Conservation (phyloP, 1,140 invertebrate genomes). For the Dryas iulia region DNA sequence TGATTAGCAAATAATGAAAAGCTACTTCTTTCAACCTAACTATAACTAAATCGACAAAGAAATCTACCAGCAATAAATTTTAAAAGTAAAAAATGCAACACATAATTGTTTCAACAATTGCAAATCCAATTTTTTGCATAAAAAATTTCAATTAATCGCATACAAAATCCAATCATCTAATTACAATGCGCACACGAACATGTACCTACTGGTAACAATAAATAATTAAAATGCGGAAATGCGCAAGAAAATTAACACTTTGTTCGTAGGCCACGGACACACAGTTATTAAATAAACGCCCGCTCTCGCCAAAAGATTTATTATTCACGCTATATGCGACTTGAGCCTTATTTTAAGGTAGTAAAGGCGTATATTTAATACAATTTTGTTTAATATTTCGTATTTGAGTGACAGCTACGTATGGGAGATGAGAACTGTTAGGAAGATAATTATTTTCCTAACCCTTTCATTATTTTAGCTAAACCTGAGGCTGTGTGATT, state of each 20-base stretch:
- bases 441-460: constrained; percentile 20
- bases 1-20: too few relatives aligned
- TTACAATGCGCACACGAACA: background rate
- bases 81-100: too few relatives aligned
- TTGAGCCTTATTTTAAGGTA: background rate
- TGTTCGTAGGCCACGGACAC: constrained; percentile 17
- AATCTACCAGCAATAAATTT: too few relatives aligned
- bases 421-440: constrained; percentile 20
- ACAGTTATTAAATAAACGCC: constrained; percentile 28
- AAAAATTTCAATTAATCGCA: background rate
- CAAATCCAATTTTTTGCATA: too few relatives aligned
- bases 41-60: too few relatives aligned
- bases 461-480: constrained; percentile 21
- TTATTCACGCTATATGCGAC: constrained; percentile 5
- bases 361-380: background rate
- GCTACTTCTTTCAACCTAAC: too few relatives aligned
- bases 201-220: background rate
- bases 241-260: constrained; percentile 26
- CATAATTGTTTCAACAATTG: background rate
- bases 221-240: constrained; percentile 22
- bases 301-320: constrained; percentile 27
- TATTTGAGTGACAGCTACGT: constrained; percentile 17
- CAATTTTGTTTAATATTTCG: background rate
- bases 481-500: background rate
- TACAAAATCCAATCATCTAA: background rate